Evolutionary conservation across 2,888 invertebrate species (phyloP).

Genomic region (Gari tellinella): DNA sequence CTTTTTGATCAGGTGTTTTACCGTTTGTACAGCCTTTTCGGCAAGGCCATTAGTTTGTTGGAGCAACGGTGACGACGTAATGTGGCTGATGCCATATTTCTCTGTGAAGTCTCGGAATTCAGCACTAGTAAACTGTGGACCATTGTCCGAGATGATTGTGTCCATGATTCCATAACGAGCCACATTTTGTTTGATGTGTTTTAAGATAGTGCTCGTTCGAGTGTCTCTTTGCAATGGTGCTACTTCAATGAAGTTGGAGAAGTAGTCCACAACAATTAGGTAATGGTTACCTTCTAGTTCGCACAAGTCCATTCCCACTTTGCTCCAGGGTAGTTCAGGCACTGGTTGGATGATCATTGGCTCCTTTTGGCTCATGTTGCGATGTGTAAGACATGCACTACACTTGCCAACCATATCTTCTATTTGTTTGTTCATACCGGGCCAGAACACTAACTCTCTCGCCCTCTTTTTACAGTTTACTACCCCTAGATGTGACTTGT

Average conservation of each 20-base stretch:
- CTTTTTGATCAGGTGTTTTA: constrained; percentile 38
- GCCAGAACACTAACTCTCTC: constrained; percentile 41
- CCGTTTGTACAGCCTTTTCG: constrained; percentile 57
- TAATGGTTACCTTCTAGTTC: constrained; percentile 24
- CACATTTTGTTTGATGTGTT: constrained; percentile 38
- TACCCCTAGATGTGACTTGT: constrained; percentile 47
- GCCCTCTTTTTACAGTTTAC: constrained; percentile 46
- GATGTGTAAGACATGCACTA: constrained; percentile 23
- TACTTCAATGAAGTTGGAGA: constrained; percentile 30
- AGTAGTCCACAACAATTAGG: constrained; percentile 27
- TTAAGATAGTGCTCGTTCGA: constrained; percentile 5
- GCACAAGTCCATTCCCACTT: constrained; percentile 29
- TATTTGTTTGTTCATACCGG: constrained; percentile 29
- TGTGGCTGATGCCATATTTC: constrained; percentile 22
- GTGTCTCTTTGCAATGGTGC: constrained; percentile 16
- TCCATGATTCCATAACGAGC: constrained; percentile 57
- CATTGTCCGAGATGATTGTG: constrained; percentile 51
- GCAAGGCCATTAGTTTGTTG: constrained; percentile 60
- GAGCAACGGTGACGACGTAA: constrained; percentile 49
- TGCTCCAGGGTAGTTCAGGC: constrained; percentile 35
- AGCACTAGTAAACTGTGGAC: constrained; percentile 47
- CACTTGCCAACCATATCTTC: constrained; percentile 30
- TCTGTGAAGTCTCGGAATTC: constrained; percentile 38
- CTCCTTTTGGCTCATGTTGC: constrained; percentile 35
- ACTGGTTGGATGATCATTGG: constrained; percentile 39